A percentile compares a stretch with the other conserved stretches of the same genome.
Evolutionary conservation across 2,113 vertebrate species (phyloP).

Genomic region (Xiphias gladius): DNA sequence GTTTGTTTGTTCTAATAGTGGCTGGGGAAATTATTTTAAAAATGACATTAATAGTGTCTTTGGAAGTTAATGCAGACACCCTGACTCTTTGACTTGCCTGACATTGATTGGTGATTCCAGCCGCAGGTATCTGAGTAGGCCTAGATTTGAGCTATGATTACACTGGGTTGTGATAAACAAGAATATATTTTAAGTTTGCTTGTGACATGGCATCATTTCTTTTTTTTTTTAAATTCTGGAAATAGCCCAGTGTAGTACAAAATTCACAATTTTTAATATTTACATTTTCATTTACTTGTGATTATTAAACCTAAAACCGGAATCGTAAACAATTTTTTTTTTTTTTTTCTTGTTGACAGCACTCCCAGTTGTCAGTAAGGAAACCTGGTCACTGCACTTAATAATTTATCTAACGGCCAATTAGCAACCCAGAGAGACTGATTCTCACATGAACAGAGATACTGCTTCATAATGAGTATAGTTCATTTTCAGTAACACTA

Average conservation of each 20-base stretch:
- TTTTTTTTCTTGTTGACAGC: neutral
- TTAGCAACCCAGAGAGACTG: conserved; percentile 31
- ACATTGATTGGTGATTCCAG: neutral
- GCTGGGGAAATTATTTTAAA: neutral
- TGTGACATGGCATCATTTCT: too few species aligned
- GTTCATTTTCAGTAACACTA: neutral
- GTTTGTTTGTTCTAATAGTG: neutral
- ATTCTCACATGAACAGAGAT: conserved; percentile 22
- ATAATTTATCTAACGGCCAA: conserved; percentile 29
- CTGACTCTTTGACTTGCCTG: neutral
- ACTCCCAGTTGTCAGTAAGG: too few species aligned
- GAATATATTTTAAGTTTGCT: too few species aligned
- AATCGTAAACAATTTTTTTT: too few species aligned
- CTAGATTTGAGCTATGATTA: neutral
- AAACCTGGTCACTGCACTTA: neutral
- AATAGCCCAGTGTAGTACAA: too few species aligned
- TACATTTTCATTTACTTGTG: too few species aligned
- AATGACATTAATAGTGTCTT: neutral
- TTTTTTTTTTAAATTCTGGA: too few species aligned
- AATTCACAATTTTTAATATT: too few species aligned
- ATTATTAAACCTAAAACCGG: too few species aligned
- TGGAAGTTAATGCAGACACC: neutral
- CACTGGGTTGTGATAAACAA: neutral
- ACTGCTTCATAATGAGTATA: neutral
- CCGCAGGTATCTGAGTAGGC: neutral